phyloP scores from a whole-genome alignment of 2,888 invertebrate genomes.

The Acronicta aceris region DNA sequence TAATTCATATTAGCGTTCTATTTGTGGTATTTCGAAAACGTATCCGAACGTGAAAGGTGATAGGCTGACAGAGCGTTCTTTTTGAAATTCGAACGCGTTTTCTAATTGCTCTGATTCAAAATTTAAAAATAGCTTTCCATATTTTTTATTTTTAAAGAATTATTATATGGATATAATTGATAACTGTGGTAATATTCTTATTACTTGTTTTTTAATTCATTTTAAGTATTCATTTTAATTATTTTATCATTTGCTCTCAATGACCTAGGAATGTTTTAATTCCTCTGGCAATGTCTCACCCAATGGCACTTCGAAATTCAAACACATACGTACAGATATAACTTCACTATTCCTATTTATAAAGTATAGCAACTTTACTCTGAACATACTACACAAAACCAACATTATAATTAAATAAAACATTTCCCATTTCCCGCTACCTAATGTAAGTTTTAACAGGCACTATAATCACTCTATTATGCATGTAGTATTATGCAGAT shows the following conservation, averaged over 20 bases:
- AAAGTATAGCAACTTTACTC: no score
- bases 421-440: constrained; percentile 15
- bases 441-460: constrained; percentile 52
- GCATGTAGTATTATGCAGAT: constrained; percentile 74
- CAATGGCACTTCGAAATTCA: no score
- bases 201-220: no score
- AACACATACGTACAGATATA: no score
- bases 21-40: constrained; percentile 53
- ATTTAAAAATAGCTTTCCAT: constrained; percentile 11
- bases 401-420: constrained; percentile 32
- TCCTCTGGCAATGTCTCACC: no score
- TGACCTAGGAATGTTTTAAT: no score
- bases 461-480: constrained; percentile 72
- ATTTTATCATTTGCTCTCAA: no score
- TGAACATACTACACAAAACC: background rate
- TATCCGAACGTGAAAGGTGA: constrained; percentile 58
- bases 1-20: constrained; percentile 82
- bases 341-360: no score
- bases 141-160: no score
- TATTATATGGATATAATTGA: no score
- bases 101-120: constrained; percentile 53
- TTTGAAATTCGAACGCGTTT: constrained; percentile 78
- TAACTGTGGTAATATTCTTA: no score
- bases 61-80: constrained; percentile 51
- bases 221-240: no score